phyloP scores from a whole-genome alignment of 2,797 vertebrate species.

The Enteromius mattozi region DNA sequence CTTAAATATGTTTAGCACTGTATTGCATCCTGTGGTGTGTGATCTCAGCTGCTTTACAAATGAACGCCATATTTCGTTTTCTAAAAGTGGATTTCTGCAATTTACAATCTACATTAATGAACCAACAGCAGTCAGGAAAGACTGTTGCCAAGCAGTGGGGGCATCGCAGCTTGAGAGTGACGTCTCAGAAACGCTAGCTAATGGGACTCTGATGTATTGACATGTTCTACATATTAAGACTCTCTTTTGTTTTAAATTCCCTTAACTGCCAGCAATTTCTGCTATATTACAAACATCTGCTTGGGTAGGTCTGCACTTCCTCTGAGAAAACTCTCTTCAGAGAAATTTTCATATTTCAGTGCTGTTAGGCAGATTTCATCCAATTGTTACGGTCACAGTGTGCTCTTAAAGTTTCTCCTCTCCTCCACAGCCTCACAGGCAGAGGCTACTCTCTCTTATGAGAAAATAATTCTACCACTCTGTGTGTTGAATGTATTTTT shows the following conservation, averaged over 20 bases:
- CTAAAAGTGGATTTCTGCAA: background rate
- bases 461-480: background rate
- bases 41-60: constrained; percentile 17
- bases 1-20: background rate
- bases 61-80: background rate
- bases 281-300: constrained; percentile 70
- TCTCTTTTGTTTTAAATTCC: constrained; percentile 41
- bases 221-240: constrained; percentile 51
- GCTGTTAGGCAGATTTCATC: constrained; percentile 56
- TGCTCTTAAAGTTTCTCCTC: constrained; percentile 59
- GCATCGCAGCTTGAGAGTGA: constrained; percentile 15
- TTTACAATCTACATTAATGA: constrained; percentile 31
- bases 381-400: constrained; percentile 56
- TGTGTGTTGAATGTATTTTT: background rate
- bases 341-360: constrained; percentile 66
- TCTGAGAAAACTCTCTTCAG: constrained; percentile 60
- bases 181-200: constrained; percentile 18
- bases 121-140: constrained; percentile 21
- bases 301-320: constrained; percentile 51
- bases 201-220: constrained; percentile 57
- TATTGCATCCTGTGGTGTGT: background rate
- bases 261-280: constrained; percentile 61
- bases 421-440: background rate
- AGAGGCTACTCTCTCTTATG: background rate
- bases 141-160: constrained; percentile 5